Percentiles rank a stretch among this genome's conserved stretches.
Evolutionary conservation across 2,113 vertebrate species (phyloP).

Genomic region (Aleadryas rufinucha): DNA sequence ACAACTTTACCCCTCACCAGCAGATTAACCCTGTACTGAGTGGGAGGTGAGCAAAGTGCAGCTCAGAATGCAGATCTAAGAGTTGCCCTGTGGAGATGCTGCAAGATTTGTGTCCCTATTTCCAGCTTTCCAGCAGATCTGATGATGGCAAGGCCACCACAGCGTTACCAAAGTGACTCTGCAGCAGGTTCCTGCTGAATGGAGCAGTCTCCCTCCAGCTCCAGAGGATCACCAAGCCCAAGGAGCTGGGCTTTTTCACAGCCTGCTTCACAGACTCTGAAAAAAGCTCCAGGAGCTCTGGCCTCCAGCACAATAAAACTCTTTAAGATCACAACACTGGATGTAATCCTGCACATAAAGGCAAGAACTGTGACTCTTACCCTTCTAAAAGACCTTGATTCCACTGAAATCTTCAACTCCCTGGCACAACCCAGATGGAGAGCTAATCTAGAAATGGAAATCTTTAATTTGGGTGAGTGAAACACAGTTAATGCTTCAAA

Average conservation of each 20-base stretch:
- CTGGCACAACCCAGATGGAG: not conserved
- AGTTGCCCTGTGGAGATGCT: accelerated
- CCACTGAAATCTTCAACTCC: not conserved
- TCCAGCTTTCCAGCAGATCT: not conserved
- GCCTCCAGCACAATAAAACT: accelerated
- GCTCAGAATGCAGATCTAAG: accelerated
- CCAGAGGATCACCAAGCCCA: not conserved
- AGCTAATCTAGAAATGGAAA: not conserved
- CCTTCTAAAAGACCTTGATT: not conserved
- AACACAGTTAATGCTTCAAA: not conserved
- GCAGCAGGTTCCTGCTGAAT: not conserved
- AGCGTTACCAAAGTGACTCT: accelerated
- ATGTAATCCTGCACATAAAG: not conserved
- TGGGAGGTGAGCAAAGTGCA: accelerated
- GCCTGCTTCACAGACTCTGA: not conserved
- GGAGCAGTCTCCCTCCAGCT: not conserved
- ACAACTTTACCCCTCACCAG: not conserved
- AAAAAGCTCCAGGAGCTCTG: not conserved
- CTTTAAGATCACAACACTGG: not conserved
- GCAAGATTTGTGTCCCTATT: accelerated
- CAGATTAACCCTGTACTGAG: accelerated
- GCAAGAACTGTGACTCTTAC: not conserved
- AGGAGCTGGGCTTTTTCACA: not conserved
- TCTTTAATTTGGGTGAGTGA: not conserved
- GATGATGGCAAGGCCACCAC: not conserved